Evolutionary conservation across 1,140 invertebrate genomes (phyloP).

Genomic region (Atta texana): DNA sequence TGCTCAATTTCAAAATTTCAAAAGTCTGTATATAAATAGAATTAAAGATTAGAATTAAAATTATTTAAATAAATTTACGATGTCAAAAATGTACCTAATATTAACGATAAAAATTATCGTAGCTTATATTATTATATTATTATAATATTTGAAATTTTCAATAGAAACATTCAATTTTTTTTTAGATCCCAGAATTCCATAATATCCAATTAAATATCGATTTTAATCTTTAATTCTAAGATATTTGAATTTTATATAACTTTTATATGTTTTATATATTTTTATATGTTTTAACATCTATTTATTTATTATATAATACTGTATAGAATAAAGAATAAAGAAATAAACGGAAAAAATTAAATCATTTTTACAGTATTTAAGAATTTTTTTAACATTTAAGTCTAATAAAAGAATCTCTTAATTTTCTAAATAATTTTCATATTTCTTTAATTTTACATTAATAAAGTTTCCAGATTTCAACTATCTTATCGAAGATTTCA

Average conservation of each 20-base stretch:
- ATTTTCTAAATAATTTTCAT: conserved; percentile 2
- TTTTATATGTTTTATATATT: conserved; percentile 13
- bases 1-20: conserved; percentile 3
- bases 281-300: conserved; percentile 17
- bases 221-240: conserved; percentile 19
- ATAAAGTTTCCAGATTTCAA: conserved; percentile 4
- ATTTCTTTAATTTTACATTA: background rate
- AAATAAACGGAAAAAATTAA: conserved; percentile 13
- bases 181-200: conserved; percentile 7
- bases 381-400: background rate
- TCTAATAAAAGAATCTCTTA: background rate
- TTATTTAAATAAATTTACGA: conserved; percentile 17
- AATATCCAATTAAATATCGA: background rate
- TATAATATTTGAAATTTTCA: conserved; percentile 14
- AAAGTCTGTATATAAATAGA: background rate
- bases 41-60: conserved; percentile 15
- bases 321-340: background rate
- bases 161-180: background rate
- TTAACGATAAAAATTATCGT: background rate
- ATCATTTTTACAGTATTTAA: conserved; percentile 24
- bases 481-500: background rate
- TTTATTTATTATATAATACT: conserved; percentile 40
- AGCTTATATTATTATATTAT: conserved; percentile 10
- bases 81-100: background rate
- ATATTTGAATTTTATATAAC: background rate